A percentile compares a stretch with the other conserved stretches of the same genome.
phyloP scores from a whole-genome alignment of 2,113 vertebrate genomes.

The human region DNA sequence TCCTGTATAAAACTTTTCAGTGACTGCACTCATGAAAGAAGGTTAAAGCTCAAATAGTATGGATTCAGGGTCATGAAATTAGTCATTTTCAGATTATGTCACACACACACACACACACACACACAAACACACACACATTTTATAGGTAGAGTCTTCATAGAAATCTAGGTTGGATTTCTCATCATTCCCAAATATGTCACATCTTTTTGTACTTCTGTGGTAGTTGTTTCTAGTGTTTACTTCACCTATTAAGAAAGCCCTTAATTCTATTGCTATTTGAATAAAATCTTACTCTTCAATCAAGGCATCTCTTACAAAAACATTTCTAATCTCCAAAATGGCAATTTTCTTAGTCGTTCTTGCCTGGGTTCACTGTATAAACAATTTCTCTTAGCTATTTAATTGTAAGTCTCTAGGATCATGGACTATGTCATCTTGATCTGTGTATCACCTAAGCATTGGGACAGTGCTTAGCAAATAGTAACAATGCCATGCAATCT shows the following conservation, averaged over 20 bases:
- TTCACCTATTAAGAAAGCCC: neutral
- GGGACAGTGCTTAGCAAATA: neutral
- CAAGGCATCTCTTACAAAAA: neutral
- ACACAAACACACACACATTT: neutral
- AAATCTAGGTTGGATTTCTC: neutral
- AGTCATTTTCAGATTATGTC: neutral
- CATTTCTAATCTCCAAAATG: neutral
- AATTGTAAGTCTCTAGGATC: neutral
- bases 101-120: neutral
- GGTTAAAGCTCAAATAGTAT: neutral
- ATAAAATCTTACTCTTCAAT: neutral
- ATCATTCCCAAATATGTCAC: neutral
- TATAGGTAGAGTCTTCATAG: too few species aligned
- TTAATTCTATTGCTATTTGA: neutral
- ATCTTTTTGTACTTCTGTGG: neutral
- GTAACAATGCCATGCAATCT: neutral
- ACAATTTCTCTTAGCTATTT: neutral
- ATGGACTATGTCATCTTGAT: neutral
- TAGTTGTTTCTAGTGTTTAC: neutral
- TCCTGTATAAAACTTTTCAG: neutral
- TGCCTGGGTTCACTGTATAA: neutral
- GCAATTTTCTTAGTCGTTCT: neutral
- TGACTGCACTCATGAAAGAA: neutral
- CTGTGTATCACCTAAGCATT: neutral
- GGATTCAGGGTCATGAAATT: neutral